Conservation (phyloP, 2,113 vertebrate genomes). For the Phalacrocorax carbo region DNA sequence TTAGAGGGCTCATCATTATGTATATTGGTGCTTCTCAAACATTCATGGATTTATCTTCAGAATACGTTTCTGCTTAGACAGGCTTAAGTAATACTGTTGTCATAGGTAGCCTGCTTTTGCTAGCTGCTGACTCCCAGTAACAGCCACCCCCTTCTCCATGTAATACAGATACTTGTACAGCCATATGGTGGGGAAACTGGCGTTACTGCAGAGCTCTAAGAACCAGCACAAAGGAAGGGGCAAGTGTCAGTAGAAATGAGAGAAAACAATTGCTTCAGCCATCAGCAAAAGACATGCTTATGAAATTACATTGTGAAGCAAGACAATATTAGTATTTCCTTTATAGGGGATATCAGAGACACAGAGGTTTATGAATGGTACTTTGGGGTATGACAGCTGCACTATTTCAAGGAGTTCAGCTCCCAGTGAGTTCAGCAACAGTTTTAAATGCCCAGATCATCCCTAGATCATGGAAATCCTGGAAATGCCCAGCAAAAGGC, state of each 20-base stretch:
- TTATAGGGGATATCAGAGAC: background rate
- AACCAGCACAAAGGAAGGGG: background rate
- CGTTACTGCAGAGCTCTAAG: background rate
- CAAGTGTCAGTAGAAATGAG: background rate
- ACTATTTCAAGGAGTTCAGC: background rate
- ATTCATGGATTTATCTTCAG: background rate
- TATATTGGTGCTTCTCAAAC: background rate
- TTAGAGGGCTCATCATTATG: background rate
- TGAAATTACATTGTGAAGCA: background rate
- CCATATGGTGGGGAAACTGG: background rate
- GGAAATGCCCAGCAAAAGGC: background rate
- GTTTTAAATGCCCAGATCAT: background rate
- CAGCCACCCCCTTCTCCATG: background rate
- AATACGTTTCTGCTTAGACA: background rate
- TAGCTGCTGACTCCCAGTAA: background rate
- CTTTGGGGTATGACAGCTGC: background rate
- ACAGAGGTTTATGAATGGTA: background rate
- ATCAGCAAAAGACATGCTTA: background rate
- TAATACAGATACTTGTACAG: background rate
- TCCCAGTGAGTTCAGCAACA: background rate
- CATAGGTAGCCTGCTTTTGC: background rate
- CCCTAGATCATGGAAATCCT: background rate
- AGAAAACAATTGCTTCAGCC: background rate
- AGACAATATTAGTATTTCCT: background rate
- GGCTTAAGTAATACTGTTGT: background rate